phyloP scores from a whole-genome alignment of 2,797 vertebrate species.

The Platyrinchus mystaceus region DNA sequence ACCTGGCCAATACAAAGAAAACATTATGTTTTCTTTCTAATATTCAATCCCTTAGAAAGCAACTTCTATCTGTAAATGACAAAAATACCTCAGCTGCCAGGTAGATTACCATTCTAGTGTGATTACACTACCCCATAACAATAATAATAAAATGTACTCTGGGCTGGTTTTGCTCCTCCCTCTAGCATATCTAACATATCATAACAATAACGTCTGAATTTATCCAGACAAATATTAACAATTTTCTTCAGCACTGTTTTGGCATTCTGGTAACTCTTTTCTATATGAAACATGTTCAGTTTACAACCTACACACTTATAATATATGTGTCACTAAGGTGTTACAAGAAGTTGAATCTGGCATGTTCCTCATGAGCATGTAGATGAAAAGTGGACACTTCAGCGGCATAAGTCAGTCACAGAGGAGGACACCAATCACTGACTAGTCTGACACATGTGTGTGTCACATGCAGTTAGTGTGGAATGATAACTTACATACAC shows the following conservation, averaged over 20 bases:
- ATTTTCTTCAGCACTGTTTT: neutral
- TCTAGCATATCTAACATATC: neutral
- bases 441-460: neutral
- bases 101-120: neutral
- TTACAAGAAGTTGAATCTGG: neutral
- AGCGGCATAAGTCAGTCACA: neutral
- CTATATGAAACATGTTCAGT: neutral
- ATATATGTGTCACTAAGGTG: neutral
- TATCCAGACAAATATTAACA: conserved; percentile 55
- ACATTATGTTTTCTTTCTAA: neutral
- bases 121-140: neutral
- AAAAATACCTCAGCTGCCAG: neutral
- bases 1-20: neutral
- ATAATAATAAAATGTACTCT: neutral
- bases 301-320: neutral
- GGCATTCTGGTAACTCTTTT: conserved; percentile 31
- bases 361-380: neutral
- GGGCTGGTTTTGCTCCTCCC: conserved; percentile 30
- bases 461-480: neutral
- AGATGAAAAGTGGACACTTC: neutral
- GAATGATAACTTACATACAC: neutral
- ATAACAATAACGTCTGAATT: neutral
- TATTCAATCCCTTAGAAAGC: neutral
- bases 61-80: neutral
- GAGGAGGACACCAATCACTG: neutral